Conservation (phyloP, 2,113 vertebrate genomes). For the Pelecanoides urinatrix region DNA sequence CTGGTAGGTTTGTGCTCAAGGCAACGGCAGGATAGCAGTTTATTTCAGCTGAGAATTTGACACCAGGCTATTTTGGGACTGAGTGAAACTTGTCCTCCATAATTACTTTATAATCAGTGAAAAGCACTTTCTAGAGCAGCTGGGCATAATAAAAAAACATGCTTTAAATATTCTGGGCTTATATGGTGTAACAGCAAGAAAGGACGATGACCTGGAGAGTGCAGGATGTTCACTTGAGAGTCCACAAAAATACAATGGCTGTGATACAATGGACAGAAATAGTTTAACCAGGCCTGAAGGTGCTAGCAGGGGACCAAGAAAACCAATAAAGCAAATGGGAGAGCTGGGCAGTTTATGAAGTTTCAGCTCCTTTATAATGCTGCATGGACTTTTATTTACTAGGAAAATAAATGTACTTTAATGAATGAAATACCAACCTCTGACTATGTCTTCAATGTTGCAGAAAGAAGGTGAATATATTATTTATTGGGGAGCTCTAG, state of each 20-base stretch:
- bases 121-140: not conserved
- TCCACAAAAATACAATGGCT: not conserved
- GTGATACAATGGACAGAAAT: not conserved
- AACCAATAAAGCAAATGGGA: not conserved
- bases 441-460: not conserved
- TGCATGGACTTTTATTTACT: not conserved
- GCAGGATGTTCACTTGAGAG: not conserved
- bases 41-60: not conserved
- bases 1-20: not conserved
- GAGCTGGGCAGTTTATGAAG: not conserved
- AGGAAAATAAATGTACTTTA: not conserved
- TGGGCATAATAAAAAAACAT: not conserved
- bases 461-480: not conserved
- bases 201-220: not conserved
- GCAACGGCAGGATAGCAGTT: not conserved
- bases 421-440: not conserved
- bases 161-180: not conserved
- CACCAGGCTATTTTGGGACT: not conserved
- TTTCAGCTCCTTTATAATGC: not conserved
- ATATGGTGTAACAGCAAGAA: not conserved
- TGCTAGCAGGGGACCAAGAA: not conserved
- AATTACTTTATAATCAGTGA: not conserved
- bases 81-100: not conserved
- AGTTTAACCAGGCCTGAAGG: not conserved
- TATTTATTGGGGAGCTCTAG: not conserved